Conservation (phyloP, 64 coral and sea anemone species). For the Platygyra sinensis region DNA sequence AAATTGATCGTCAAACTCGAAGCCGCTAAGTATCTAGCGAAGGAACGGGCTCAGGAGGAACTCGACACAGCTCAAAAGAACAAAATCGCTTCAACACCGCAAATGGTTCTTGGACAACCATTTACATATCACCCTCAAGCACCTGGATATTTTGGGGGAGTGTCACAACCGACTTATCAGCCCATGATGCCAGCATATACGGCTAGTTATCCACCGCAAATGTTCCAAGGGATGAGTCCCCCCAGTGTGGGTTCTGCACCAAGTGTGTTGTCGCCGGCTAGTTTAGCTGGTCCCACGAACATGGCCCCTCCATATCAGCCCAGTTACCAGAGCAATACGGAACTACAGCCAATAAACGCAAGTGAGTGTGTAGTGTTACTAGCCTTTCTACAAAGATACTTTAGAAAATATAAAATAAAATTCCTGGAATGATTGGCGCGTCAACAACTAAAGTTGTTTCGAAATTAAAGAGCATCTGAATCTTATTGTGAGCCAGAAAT, state of each 20-base stretch:
- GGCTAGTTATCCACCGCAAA: conserved; percentile 34
- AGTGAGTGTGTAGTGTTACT: not conserved
- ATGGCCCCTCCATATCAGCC: not conserved
- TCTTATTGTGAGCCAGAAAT: no score
- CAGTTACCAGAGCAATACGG: not conserved
- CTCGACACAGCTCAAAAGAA: conserved; percentile 44
- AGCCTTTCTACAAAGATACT: not conserved
- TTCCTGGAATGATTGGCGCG: no score
- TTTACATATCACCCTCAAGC: not conserved
- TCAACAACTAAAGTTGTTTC: no score
- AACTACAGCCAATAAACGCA: not conserved
- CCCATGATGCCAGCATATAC: conserved; percentile 34
- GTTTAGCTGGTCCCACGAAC: not conserved
- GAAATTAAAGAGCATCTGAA: no score
- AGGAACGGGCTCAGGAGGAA: conserved; percentile 47
- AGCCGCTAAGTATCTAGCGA: conserved; percentile 65
- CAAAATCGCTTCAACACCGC: conserved; percentile 35
- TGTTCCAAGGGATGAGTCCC: conserved; percentile 7
- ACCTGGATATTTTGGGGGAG: conserved; percentile 27
- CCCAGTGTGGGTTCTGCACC: conserved; percentile 14
- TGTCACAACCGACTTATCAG: conserved; percentile 23
- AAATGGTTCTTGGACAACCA: not conserved
- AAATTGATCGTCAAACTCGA: conserved; percentile 63
- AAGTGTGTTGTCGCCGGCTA: not conserved
- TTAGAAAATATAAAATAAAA: not conserved